These are phyloP conservation scores for Macrobrachium rosenbergii DNA, from an alignment of 1,140 invertebrate genomes.

Conservation along the genomic window DNA sequence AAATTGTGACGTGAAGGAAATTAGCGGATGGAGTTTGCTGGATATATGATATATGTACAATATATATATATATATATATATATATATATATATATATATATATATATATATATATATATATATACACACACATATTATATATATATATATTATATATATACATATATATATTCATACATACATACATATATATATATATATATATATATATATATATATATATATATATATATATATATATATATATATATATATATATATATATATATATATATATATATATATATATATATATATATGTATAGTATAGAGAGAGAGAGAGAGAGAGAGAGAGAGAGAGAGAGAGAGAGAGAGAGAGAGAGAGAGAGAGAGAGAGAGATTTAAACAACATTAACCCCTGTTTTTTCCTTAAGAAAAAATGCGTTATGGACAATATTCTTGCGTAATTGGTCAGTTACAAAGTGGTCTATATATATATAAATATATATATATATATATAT, in stretches of 20 bases:
- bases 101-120: constrained; percentile 1
- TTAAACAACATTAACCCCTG: too few relatives aligned
- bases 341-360: too few relatives aligned
- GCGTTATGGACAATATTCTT: too few relatives aligned
- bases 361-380: too few relatives aligned
- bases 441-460: too few relatives aligned
- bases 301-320: too few relatives aligned
- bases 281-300: neutral
- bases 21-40: too few relatives aligned
- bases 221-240: neutral
- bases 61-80: neutral
- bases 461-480: too few relatives aligned
- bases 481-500: too few relatives aligned
- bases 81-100: constrained; percentile 15
- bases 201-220: constrained; percentile 28
- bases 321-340: too few relatives aligned
- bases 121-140: neutral
- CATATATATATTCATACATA: constrained; percentile 3
- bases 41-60: neutral
- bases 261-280: constrained; percentile 7
- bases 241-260: constrained; percentile 15
- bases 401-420: too few relatives aligned
- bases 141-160: neutral
- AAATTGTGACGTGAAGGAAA: too few relatives aligned
- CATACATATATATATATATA: constrained; percentile 35